Evolutionary conservation across 2,113 vertebrate species (phyloP).

Genomic region (Suncus etruscus): DNA sequence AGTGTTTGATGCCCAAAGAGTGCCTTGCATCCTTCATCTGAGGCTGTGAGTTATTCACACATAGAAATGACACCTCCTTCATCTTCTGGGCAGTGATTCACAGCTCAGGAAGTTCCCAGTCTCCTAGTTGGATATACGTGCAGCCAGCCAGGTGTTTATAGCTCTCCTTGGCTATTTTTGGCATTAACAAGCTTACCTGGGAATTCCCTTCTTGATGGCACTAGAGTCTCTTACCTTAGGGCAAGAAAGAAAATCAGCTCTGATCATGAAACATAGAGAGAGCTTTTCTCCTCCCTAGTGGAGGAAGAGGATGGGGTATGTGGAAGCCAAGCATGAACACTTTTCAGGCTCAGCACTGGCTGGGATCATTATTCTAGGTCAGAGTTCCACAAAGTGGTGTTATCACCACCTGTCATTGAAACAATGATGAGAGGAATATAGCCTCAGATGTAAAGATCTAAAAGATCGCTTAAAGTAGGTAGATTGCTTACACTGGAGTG

Average conservation of each 20-base stretch:
- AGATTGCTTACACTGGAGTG: too few species aligned
- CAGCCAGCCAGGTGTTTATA: background rate
- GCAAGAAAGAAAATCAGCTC: slow-evolving; percentile 24
- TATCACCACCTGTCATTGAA: too few species aligned
- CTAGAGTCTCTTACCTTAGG: slow-evolving; percentile 6
- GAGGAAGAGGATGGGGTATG: background rate
- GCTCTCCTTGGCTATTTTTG: slow-evolving; percentile 42
- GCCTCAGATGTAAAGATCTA: too few species aligned
- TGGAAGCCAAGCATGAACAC: background rate
- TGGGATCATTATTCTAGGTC: background rate
- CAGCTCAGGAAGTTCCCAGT: slow-evolving; percentile 43
- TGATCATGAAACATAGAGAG: slow-evolving; percentile 21
- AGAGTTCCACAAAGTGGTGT: too few species aligned
- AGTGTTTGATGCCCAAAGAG: slow-evolving; percentile 47
- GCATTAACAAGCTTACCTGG: slow-evolving; percentile 33
- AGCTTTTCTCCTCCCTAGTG: background rate
- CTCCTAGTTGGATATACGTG: background rate
- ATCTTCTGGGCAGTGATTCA: background rate
- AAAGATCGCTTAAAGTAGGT: too few species aligned
- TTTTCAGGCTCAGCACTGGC: background rate
- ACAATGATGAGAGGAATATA: too few species aligned
- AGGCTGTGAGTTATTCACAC: slow-evolving; percentile 14
- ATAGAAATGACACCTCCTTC: slow-evolving; percentile 8
- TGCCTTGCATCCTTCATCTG: background rate
- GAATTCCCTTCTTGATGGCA: slow-evolving; percentile 40